These are phyloP conservation scores for Enteromius anoplus DNA, from an alignment of 2,797 vertebrate genomes.

Conservation along the genomic window DNA sequence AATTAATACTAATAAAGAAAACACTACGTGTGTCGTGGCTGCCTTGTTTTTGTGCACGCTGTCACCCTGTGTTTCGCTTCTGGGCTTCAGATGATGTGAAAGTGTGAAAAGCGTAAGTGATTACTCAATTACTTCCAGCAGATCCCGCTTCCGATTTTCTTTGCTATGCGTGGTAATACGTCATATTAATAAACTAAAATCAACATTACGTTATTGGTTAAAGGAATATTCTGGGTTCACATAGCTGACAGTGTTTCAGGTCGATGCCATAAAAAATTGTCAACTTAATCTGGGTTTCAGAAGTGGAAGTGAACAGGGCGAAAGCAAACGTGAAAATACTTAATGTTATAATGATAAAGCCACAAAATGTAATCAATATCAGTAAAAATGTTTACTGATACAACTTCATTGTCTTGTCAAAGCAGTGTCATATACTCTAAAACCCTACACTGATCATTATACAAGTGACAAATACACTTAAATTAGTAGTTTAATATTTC, in stretches of 20 bases:
- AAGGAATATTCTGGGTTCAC: neutral
- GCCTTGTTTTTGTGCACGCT: conserved; percentile 32
- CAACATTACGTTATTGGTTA: neutral
- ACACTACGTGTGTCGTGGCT: conserved; percentile 17
- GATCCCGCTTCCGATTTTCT: conserved; percentile 7
- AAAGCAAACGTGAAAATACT: neutral
- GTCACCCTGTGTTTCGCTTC: conserved; percentile 37
- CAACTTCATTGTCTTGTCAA: neutral
- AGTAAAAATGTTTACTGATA: neutral
- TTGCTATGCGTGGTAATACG: neutral
- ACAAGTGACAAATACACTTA: neutral
- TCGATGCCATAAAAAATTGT: neutral
- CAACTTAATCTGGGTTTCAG: neutral
- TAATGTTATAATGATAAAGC: too few species aligned
- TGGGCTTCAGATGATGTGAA: conserved; percentile 39
- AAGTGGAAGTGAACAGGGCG: neutral
- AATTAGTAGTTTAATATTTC: neutral
- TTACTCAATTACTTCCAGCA: conserved; percentile 45
- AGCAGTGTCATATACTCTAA: neutral
- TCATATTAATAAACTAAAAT: conserved; percentile 6
- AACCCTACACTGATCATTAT: neutral
- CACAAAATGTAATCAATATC: neutral
- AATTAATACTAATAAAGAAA: conserved; percentile 46
- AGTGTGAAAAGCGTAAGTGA: conserved; percentile 44
- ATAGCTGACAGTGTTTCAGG: neutral